These are phyloP conservation scores for Poeciliopsis gracilis DNA, from an alignment of 2,797 vertebrate species.

Conservation along the genomic window DNA sequence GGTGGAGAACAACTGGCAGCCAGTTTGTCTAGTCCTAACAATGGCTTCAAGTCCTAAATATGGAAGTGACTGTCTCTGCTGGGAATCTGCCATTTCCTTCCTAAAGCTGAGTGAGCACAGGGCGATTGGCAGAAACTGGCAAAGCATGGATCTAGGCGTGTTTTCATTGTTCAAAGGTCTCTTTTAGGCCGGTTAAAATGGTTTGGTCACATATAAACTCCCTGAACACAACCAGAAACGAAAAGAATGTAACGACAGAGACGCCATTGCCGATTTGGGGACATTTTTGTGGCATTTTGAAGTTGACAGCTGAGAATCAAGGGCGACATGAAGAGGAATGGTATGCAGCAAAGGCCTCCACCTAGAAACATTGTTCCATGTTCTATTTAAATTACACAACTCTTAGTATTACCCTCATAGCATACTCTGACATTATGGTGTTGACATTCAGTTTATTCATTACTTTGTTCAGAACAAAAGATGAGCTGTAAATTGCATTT, in stretches of 20 bases:
- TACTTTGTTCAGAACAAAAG: background rate
- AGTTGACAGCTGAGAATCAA: conserved; percentile 5
- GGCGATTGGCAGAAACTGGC: conserved; percentile 60
- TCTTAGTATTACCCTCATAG: background rate
- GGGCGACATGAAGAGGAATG: background rate
- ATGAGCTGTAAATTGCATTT: background rate
- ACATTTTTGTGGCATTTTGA: conserved; percentile 4
- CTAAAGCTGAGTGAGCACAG: conserved; percentile 90
- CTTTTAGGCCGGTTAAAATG: conserved; percentile 20
- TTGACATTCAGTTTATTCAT: background rate
- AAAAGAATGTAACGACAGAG: conserved; percentile 11
- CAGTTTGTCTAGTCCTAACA: conserved; percentile 87
- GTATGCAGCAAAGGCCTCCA: conserved; percentile 10
- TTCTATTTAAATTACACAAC: background rate
- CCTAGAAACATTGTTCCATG: background rate
- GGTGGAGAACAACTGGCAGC: conserved; percentile 88
- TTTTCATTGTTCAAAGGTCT: conserved; percentile 31
- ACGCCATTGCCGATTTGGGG: conserved; percentile 6
- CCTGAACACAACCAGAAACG: conserved; percentile 10
- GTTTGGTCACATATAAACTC: conserved; percentile 22
- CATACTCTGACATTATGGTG: background rate
- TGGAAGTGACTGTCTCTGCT: conserved; percentile 81
- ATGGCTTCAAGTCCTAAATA: conserved; percentile 89
- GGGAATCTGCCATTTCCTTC: conserved; percentile 91
- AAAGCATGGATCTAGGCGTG: conserved; percentile 56